A percentile compares a stretch with the other conserved stretches of the same genome.
Conservation (phyloP, 2,797 vertebrate genomes). For the Darevskia nairensis region DNA sequence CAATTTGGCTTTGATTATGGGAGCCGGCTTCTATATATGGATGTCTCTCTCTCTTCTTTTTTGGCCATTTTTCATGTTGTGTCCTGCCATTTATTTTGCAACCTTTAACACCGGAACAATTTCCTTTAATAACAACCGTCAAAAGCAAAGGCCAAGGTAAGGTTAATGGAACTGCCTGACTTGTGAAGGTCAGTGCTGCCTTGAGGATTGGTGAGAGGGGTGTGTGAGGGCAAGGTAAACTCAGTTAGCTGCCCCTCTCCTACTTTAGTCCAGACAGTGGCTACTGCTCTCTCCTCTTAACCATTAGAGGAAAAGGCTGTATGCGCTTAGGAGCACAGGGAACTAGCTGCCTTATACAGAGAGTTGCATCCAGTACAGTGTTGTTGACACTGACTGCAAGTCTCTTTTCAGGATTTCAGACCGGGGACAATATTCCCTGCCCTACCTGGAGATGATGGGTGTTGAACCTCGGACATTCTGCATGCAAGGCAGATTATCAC, state of each 20-base stretch:
- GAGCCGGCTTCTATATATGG: not conserved
- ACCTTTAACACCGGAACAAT: not conserved
- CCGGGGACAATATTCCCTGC: no score
- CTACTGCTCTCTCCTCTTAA: not conserved
- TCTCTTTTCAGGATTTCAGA: no score
- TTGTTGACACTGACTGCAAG: no score
- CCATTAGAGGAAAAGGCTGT: not conserved
- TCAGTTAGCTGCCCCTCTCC: not conserved
- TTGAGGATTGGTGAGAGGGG: no score
- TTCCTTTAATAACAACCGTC: not conserved
- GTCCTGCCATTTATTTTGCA: not conserved
- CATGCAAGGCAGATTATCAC: no score
- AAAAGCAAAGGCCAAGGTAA: not conserved
- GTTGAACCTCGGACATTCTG: no score
- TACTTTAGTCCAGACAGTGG: not conserved
- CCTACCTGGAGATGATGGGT: no score
- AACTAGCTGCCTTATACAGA: no score
- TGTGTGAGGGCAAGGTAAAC: not conserved
- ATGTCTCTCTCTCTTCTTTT: not conserved
- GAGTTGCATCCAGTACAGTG: no score
- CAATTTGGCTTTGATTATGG: conserved; percentile 1
- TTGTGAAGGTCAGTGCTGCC: conserved; percentile 4
- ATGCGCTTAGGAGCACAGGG: not conserved
- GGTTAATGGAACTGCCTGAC: not conserved
- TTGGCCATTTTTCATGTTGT: conserved; percentile 4